Conservation (phyloP, 2,113 vertebrate species). For the Prunella fulvescens region DNA sequence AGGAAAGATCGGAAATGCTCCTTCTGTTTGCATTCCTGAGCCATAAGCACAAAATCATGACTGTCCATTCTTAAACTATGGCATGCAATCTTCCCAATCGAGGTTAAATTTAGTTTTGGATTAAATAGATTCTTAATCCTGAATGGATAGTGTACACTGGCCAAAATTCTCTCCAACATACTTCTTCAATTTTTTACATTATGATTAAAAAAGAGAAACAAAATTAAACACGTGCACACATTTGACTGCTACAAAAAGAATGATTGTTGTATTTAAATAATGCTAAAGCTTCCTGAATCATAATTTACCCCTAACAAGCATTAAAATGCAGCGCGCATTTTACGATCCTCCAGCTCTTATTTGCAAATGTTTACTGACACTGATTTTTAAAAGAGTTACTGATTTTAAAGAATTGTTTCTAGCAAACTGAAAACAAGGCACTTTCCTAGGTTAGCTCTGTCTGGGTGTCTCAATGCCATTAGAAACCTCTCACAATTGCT, state of each 20-base stretch:
- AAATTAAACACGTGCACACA: neutral
- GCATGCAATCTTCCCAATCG: neutral
- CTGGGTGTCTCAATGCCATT: constrained; percentile 62
- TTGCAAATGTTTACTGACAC: constrained; percentile 47
- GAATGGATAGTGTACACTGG: neutral
- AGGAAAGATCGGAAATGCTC: neutral
- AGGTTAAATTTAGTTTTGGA: neutral
- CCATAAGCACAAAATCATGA: neutral
- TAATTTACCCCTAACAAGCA: neutral
- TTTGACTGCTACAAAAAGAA: neutral
- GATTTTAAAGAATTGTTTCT: constrained; percentile 60
- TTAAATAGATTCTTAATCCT: neutral
- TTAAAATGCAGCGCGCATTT: neutral
- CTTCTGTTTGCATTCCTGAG: neutral
- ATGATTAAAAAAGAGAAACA: neutral
- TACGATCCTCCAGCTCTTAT: neutral
- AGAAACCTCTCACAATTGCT: constrained; percentile 73
- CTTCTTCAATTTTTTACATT: neutral
- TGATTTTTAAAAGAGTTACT: constrained; percentile 49
- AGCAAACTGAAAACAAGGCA: constrained; percentile 59
- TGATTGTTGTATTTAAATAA: neutral
- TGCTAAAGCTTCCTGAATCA: neutral
- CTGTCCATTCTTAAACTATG: neutral
- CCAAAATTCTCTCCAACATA: neutral
- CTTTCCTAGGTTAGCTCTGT: constrained; percentile 47